Base-by-base conservation (phyloP, 53 echinoderm and acorn worm genomes). In the Antedon mediterranea region DNA sequence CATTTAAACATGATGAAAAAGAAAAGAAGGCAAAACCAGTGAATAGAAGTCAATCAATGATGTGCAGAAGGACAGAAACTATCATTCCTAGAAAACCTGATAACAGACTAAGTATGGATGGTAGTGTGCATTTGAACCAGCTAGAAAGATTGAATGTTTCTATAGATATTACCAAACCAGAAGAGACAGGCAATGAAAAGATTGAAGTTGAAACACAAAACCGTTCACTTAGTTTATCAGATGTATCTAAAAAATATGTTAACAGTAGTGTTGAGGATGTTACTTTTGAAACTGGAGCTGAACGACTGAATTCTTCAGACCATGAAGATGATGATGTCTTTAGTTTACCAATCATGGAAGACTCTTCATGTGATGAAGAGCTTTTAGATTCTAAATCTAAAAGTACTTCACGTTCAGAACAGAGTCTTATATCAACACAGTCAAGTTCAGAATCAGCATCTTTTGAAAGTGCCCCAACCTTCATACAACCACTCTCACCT, bases 401-500 rank as follows among this genome's bases (percentile, higher is more conserved):
- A 57, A 57, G 57, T 57, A 57, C 14, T 3, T 15, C 14, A 3
- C 57, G 3, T 57, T 57, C 57, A 57, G 11, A 8, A 18, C 9
- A 15, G 3, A 23, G 23, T 15, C 57, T 57, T 57, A 3, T 2
- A 57, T 23, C 11, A 57, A 3, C 20, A 15, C 33, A 34, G 41
- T 43, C 43, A 0, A 5, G 27, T 32, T 31, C 31, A 74, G 78
- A 78, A n/a, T 44, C 79, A 33, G 43, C 32, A 11, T 13, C 3
- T 42, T 31, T 74, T 28, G 85, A 85, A 9, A 34, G 71, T 0
- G 31, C 81, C 4, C 85, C 81, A 57, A 72, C 71, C 31, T 33
- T 86, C 29, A 32, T 78, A 15, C 78, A 82, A 41, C 31, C 23
- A 42, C 75, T 86, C 43, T 30, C 78, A 43, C 82, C 82, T 74